These are phyloP conservation scores for Macrostomum lignano DNA, from an alignment of 1,140 invertebrate genomes.

Conservation along the genomic window DNA sequence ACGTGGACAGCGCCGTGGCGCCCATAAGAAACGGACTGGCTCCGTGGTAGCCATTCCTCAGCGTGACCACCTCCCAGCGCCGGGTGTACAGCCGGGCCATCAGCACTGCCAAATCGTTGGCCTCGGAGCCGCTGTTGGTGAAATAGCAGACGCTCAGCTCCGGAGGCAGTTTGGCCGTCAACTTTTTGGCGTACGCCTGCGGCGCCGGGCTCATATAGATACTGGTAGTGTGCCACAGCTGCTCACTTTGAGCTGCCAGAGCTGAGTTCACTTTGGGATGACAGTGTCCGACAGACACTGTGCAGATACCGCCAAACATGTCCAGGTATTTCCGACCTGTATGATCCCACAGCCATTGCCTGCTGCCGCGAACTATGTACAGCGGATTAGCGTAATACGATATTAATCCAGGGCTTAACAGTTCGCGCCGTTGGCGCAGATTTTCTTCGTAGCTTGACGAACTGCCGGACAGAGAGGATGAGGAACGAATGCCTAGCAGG, in stretches of 20 bases:
- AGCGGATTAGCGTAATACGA: background rate
- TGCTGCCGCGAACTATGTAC: constrained; percentile 8
- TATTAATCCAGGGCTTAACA: no score
- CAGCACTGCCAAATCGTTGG: constrained; percentile 66
- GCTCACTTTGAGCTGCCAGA: constrained; percentile 43
- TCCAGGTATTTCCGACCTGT: constrained; percentile 59
- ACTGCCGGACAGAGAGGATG: no score
- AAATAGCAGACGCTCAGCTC: constrained; percentile 64
- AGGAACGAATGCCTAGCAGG: no score
- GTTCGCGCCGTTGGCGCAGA: no score
- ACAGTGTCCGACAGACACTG: constrained; percentile 81
- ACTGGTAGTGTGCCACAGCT: constrained; percentile 61
- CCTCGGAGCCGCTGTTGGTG: constrained; percentile 81
- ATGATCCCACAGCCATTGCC: constrained; percentile 61
- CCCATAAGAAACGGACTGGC: constrained; percentile 51
- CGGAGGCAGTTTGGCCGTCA: constrained; percentile 48
- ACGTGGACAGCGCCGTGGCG: constrained; percentile 46
- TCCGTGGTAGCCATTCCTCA: constrained; percentile 46
- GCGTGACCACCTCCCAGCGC: constrained; percentile 50
- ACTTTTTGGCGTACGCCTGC: constrained; percentile 56
- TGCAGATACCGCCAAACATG: constrained; percentile 77
- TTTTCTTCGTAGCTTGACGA: no score
- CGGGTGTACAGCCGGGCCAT: constrained; percentile 55
- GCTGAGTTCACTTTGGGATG: constrained; percentile 56
- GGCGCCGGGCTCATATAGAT: constrained; percentile 63